Conservation (phyloP, 2,113 vertebrate genomes). For the Pteropus alecto region DNA sequence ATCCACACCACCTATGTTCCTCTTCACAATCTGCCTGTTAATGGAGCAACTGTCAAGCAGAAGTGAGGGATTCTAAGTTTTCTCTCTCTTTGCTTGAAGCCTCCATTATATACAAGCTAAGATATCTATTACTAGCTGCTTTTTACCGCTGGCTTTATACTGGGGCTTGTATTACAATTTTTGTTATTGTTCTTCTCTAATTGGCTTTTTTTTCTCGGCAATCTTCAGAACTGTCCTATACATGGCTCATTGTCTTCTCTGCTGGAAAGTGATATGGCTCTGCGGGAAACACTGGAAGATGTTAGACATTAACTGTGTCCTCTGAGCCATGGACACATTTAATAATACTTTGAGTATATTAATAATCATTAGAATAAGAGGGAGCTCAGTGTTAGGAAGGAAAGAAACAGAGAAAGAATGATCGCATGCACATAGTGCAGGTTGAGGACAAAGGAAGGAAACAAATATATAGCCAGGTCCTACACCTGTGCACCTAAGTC, state of each 20-base stretch:
- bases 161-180: neutral
- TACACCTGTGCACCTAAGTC: neutral
- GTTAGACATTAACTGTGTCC: neutral
- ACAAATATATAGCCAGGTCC: neutral
- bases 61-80: neutral
- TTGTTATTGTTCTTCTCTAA: neutral
- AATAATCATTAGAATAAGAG: neutral
- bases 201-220: neutral
- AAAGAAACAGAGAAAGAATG: neutral
- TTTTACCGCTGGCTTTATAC: neutral
- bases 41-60: neutral
- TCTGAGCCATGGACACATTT: neutral
- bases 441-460: neutral
- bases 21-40: neutral
- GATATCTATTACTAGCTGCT: neutral
- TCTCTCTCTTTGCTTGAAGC: neutral
- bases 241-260: neutral
- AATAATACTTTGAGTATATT: neutral
- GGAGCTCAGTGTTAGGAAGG: neutral
- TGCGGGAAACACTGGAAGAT: neutral
- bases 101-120: neutral
- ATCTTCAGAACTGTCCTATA: neutral
- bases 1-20: too few species aligned
- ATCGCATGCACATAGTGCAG: rapidly evolving
- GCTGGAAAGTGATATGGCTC: neutral